Evolutionary conservation across 2,888 invertebrate species (phyloP).

Genomic region (Cephonodes hylas): DNA sequence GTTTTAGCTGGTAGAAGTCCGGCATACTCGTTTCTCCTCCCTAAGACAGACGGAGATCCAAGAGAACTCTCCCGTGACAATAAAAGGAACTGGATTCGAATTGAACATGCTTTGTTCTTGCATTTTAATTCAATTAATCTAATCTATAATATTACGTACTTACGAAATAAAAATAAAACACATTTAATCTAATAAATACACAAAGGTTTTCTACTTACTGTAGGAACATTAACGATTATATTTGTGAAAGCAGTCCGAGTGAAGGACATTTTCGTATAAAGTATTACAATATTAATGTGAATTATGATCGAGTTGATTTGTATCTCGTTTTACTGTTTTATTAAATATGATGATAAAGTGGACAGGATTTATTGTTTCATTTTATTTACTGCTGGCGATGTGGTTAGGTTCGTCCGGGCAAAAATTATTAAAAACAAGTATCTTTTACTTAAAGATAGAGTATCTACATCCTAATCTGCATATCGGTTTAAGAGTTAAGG

Average conservation of each 20-base stretch:
- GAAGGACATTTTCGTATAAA: not conserved
- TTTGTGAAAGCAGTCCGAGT: not conserved
- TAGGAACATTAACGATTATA: not conserved
- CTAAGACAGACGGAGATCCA: too few relatives aligned
- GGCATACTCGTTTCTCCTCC: too few relatives aligned
- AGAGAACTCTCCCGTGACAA: too few relatives aligned
- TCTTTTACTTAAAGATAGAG: too few relatives aligned
- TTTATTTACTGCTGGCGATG: not conserved
- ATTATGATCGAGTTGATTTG: not conserved
- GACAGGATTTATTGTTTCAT: not conserved
- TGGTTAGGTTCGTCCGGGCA: too few relatives aligned
- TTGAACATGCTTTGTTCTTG: too few relatives aligned
- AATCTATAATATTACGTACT: not conserved
- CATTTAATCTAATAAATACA: not conserved
- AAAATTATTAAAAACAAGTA: too few relatives aligned
- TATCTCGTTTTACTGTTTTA: not conserved
- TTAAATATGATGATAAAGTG: conserved; percentile 1
- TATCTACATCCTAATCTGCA: too few relatives aligned
- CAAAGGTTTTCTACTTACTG: not conserved
- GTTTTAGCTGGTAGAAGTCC: too few relatives aligned
- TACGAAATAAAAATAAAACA: not conserved
- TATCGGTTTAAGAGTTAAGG: too few relatives aligned
- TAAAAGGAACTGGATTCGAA: too few relatives aligned
- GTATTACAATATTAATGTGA: not conserved
- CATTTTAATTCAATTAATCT: too few relatives aligned